Conservation (phyloP, 2,113 vertebrate species). For the Peucedramus taeniatus region DNA sequence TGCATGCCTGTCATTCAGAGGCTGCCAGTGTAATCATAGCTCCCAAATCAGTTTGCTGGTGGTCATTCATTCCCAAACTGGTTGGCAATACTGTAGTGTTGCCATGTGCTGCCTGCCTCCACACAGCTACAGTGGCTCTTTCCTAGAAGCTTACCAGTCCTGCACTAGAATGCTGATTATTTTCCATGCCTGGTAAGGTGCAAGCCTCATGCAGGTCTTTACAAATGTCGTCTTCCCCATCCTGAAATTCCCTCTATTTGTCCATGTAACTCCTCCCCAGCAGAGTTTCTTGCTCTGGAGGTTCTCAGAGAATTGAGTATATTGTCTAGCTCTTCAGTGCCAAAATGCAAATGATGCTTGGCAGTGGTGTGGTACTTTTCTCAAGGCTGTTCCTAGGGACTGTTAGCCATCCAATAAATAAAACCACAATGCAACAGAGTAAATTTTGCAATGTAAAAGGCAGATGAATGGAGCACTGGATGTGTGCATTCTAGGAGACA, state of each 20-base stretch:
- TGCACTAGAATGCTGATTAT: not conserved
- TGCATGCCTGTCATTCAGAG: not conserved
- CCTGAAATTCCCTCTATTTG: not conserved
- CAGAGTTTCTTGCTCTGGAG: conserved; percentile 4
- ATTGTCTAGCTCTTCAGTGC: not conserved
- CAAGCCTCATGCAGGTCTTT: not conserved
- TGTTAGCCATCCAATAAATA: not conserved
- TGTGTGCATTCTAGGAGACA: not conserved
- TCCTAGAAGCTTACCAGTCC: not conserved
- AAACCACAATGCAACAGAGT: not conserved
- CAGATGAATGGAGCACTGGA: not conserved
- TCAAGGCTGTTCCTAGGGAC: not conserved
- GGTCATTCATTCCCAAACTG: not conserved
- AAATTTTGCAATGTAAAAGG: not conserved
- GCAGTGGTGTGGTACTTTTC: not conserved
- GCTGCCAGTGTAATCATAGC: not conserved
- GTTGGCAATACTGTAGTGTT: not conserved
- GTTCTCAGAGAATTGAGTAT: not conserved
- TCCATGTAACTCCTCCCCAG: not conserved
- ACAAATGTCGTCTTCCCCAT: not conserved
- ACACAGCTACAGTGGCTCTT: not conserved
- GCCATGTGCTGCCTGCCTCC: not conserved
- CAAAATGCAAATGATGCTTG: conserved; percentile 44
- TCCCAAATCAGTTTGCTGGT: not conserved
- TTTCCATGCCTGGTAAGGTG: not conserved